Percentiles rank a stretch among this genome's conserved stretches.
Evolutionary conservation across 2,888 invertebrate genomes (phyloP).

Genomic region (Diadegma fenestrale): DNA sequence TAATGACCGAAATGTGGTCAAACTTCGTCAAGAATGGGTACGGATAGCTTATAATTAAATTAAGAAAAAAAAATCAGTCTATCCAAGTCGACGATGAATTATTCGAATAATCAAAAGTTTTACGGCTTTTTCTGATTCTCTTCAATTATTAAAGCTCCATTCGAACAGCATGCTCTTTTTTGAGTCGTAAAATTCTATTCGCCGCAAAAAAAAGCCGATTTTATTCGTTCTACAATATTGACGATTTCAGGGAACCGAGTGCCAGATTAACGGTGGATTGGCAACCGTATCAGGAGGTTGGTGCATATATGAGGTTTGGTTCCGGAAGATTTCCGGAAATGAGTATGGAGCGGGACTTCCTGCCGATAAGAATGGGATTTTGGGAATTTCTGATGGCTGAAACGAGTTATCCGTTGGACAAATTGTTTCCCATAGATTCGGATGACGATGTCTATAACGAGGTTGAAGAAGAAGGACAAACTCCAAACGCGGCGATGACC

Average conservation of each 20-base stretch:
- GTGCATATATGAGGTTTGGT: slow-evolving; percentile 77
- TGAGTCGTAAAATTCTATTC: not conserved
- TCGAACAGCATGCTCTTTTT: not conserved
- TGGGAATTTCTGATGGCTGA: slow-evolving; percentile 76
- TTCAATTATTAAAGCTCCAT: not conserved
- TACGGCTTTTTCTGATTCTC: too few species aligned
- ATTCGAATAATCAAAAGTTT: not conserved
- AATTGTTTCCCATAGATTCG: slow-evolving; percentile 57
- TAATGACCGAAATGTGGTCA: slow-evolving; percentile 79
- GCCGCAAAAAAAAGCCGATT: not conserved
- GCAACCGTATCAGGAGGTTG: slow-evolving; percentile 76
- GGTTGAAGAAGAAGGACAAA: not conserved
- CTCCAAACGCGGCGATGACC: not conserved
- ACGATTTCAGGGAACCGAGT: slow-evolving; percentile 75
- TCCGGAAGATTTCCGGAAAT: slow-evolving; percentile 71
- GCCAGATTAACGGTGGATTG: slow-evolving; percentile 73
- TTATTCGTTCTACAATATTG: slow-evolving; percentile 25
- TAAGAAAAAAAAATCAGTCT: not conserved
- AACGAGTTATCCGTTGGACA: slow-evolving; percentile 67
- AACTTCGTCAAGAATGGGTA: slow-evolving; percentile 79
- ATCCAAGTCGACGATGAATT: not conserved
- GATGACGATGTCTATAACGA: slow-evolving; percentile 9
- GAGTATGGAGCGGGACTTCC: slow-evolving; percentile 73
- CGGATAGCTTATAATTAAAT: slow-evolving; percentile 22
- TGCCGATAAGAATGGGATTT: slow-evolving; percentile 77